These are phyloP conservation scores for Spheniscus humboldti DNA, from an alignment of 2,797 vertebrate genomes.

Conservation along the genomic window DNA sequence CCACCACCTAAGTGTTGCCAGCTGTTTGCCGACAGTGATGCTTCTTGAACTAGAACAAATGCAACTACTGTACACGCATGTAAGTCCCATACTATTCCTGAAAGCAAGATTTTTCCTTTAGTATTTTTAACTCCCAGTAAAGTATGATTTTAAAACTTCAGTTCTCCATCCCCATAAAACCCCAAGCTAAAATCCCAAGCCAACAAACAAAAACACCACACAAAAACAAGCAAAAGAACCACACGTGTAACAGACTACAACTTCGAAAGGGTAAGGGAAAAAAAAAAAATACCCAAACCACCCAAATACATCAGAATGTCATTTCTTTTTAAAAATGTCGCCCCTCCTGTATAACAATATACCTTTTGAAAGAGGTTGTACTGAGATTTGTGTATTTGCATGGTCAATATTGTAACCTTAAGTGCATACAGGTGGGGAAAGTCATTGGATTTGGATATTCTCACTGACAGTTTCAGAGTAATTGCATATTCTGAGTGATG, in stretches of 20 bases:
- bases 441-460: neutral
- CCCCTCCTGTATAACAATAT: neutral
- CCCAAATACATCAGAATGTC: neutral
- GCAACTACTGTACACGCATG: neutral
- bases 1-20: neutral
- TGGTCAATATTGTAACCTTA: neutral
- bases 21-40: neutral
- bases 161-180: neutral
- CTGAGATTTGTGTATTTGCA: neutral
- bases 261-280: neutral
- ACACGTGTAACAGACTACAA: neutral
- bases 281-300: neutral
- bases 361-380: neutral
- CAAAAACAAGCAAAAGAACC: neutral
- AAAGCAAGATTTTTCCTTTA: neutral
- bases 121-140: neutral
- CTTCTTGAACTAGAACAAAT: neutral
- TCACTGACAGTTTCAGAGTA: neutral
- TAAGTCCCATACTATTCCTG: neutral
- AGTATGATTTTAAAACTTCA: neutral
- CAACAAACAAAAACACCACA: neutral
- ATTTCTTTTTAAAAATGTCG: neutral
- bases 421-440: fast-evolving
- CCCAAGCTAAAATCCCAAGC: neutral
- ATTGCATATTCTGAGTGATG: neutral